Conservation (phyloP, 2,888 invertebrate genomes). For the Leptopterna dolabrata region DNA sequence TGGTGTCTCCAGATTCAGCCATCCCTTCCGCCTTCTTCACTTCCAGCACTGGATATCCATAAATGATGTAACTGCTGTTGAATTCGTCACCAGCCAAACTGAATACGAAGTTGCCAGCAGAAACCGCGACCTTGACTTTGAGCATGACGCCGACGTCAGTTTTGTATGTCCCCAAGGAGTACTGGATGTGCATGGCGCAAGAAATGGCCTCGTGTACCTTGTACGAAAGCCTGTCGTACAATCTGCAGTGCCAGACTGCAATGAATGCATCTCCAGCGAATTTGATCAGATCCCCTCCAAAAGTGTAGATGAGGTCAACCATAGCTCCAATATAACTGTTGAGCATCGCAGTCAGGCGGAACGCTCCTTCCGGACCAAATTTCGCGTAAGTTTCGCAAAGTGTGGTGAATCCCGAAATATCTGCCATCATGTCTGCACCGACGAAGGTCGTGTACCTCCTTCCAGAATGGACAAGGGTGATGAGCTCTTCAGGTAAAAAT, state of each 20-base stretch:
- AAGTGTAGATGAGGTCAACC: constrained; percentile 72
- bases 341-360: constrained; percentile 74
- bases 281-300: constrained; percentile 74
- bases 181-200: constrained; percentile 73
- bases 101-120: constrained; percentile 72
- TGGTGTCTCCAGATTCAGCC: constrained; percentile 71
- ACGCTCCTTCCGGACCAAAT: constrained; percentile 75
- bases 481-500: constrained; percentile 57
- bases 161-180: constrained; percentile 68
- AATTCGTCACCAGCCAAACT: constrained; percentile 71
- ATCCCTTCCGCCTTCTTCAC: constrained; percentile 70
- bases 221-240: constrained; percentile 67
- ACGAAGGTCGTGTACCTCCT: constrained; percentile 66
- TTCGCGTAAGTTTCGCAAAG: constrained; percentile 73
- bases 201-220: constrained; percentile 72
- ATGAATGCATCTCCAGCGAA: constrained; percentile 73
- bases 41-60: constrained; percentile 71
- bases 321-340: constrained; percentile 75
- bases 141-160: constrained; percentile 69
- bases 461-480: constrained; percentile 34
- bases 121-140: constrained; percentile 71
- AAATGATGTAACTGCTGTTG: constrained; percentile 70
- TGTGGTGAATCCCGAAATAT: constrained; percentile 69
- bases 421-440: constrained; percentile 70
- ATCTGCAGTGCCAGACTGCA: constrained; percentile 73